Base-by-base conservation (phyloP, 2,888 invertebrate genomes). In the Pammene aurita region DNA sequence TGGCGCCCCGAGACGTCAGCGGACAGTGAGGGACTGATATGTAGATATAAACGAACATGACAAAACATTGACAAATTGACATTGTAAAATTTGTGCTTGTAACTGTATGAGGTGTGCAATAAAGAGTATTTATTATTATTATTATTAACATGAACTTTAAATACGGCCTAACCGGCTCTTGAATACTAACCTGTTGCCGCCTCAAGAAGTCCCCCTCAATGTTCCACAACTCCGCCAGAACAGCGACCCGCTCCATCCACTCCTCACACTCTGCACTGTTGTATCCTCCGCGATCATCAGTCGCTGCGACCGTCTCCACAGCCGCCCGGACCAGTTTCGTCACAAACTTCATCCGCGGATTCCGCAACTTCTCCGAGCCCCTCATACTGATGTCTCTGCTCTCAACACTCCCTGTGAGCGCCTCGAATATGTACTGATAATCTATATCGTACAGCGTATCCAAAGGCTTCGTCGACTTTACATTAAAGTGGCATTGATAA, bases 361-460 rank as follows among this genome's bases (percentile, higher is more conserved):
- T 93, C 74, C 94, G 93, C 46, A 97, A 86, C 77, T 95, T 95
- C 84, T 97, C 97, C 0, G 95, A 93, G 65, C 93, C 92, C 69
- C 94, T 94, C 84, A 94, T 90, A 58, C 93, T 94, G 70, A 95
- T 93, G 48, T 93, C 89, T 67, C 94, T 91, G 75, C 92, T 92
- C 18, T 89, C 73, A 62, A 92, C 79, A 67, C 84, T 85, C 0
- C 87, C 88, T 2, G 86, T 82, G 14, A 92, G 80, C 2, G 89
- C 87, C 71, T 91, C 92, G 73, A 95, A 93, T 73, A 94, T 93
- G 69, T 94, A 93, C 74, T 94, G 93, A 72, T 94, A 93, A 76
- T 94, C 95, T 7, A 95, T 94, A 82, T 98, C 97, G 80, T 97
- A 98, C 18, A 98, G 88, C 71, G 93, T 94, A 71, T 94, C 96